These are phyloP conservation scores for Cyanoramphus novaezelandiae DNA, from an alignment of 2,113 vertebrate species.

Conservation along the genomic window DNA sequence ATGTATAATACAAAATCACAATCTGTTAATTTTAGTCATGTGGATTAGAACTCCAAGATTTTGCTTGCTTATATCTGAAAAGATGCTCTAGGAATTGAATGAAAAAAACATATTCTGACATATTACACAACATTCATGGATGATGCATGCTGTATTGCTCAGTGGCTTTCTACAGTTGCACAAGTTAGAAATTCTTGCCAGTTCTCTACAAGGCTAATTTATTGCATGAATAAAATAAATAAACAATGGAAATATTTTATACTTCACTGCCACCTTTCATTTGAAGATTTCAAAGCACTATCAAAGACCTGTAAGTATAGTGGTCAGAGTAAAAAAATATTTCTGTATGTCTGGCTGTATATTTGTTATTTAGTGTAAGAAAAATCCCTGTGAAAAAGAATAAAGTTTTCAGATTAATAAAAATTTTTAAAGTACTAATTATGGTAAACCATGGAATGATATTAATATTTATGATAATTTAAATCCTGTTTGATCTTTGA, in stretches of 20 bases:
- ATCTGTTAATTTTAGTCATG: neutral
- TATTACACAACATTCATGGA: neutral
- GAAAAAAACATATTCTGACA: neutral
- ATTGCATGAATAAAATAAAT: neutral
- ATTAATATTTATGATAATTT: neutral
- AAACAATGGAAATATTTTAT: neutral
- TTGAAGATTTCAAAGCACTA: neutral
- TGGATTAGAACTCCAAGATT: neutral
- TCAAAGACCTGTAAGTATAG: neutral
- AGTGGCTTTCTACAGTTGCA: neutral
- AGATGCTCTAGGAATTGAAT: neutral
- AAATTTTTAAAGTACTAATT: neutral
- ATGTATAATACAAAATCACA: neutral
- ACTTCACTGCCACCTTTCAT: neutral
- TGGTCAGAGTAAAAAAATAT: neutral
- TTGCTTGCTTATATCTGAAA: neutral
- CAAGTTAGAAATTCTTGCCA: neutral
- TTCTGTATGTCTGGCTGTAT: neutral
- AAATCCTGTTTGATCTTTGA: neutral
- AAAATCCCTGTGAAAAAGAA: neutral
- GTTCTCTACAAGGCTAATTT: neutral
- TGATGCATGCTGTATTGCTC: neutral
- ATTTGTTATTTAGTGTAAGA: neutral
- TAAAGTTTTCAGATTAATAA: neutral
- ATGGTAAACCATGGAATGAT: neutral